A percentile compares a stretch with the other conserved stretches of the same genome.
Evolutionary conservation across 2,888 invertebrate species (phyloP).

Genomic region (Fabriciana adippe): DNA sequence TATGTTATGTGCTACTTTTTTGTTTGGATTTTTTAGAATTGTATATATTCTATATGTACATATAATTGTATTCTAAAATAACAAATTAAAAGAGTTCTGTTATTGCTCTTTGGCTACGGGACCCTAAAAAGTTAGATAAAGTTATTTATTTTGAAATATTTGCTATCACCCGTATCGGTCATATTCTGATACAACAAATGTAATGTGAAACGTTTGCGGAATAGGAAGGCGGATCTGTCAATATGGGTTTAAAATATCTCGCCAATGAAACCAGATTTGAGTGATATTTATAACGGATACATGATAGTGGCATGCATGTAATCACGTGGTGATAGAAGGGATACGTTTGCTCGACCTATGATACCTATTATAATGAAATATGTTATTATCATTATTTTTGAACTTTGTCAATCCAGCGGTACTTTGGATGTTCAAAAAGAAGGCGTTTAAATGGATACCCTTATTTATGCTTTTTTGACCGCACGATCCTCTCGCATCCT

Average conservation of each 20-base stretch:
- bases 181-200: slow-evolving; percentile 24
- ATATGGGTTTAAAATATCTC: slow-evolving; percentile 31
- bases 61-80: too few species aligned
- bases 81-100: too few species aligned
- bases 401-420: too few species aligned
- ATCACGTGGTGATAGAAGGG: slow-evolving; percentile 21
- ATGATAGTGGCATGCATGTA: slow-evolving; percentile 26
- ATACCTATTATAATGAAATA: slow-evolving; percentile 1
- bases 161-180: slow-evolving; percentile 15
- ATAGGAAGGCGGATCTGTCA: slow-evolving; percentile 35
- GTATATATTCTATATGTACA: too few species aligned
- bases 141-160: slow-evolving; percentile 4
- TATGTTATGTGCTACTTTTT: too few species aligned
- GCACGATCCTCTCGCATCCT: too few species aligned
- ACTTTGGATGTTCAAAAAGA: too few species aligned
- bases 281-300: slow-evolving; percentile 31
- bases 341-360: slow-evolving; percentile 6
- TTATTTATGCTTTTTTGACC: too few species aligned
- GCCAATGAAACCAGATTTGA: slow-evolving; percentile 35
- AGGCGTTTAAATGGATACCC: too few species aligned
- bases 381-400: background rate
- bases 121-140: too few species aligned
- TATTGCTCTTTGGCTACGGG: too few species aligned
- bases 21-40: too few species aligned
- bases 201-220: slow-evolving; percentile 35